These are phyloP conservation scores for Tenthredo livida DNA, from an alignment of 2,888 invertebrate species.

Conservation along the genomic window DNA sequence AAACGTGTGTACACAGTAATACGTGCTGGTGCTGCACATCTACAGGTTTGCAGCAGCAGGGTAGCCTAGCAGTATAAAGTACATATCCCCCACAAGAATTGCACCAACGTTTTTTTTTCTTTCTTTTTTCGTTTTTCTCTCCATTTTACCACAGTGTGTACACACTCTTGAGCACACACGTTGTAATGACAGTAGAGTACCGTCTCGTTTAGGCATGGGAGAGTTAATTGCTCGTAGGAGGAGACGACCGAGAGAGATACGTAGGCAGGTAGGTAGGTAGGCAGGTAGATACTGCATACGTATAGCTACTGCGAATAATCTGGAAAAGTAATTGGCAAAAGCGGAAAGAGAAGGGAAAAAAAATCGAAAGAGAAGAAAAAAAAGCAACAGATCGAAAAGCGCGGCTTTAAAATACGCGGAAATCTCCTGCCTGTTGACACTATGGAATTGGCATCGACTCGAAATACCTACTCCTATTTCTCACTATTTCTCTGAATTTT, in stretches of 20 bases:
- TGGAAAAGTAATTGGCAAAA: constrained; percentile 18
- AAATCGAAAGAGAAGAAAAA: neutral
- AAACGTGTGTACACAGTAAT: constrained; percentile 21
- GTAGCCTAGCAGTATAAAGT: neutral
- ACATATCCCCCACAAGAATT: neutral
- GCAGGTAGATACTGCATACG: neutral
- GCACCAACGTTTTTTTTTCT: neutral
- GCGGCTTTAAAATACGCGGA: neutral
- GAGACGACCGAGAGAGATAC: neutral
- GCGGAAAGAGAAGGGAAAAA: neutral
- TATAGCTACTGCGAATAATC: neutral
- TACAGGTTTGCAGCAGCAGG: neutral
- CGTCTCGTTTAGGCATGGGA: constrained; percentile 1
- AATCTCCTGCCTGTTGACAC: neutral
- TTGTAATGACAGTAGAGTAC: constrained; percentile 25
- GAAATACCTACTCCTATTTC: neutral
- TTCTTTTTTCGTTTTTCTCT: neutral
- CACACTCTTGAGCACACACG: constrained; percentile 23
- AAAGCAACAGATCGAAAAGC: neutral
- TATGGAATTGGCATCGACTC: neutral
- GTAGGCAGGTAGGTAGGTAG: neutral
- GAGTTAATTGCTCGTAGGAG: neutral
- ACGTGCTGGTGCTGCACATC: constrained; percentile 5
- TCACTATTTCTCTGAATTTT: constrained; percentile 4
- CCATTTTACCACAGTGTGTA: neutral